phyloP scores from a whole-genome alignment of 2,113 vertebrate species.

The Aix galericulata region DNA sequence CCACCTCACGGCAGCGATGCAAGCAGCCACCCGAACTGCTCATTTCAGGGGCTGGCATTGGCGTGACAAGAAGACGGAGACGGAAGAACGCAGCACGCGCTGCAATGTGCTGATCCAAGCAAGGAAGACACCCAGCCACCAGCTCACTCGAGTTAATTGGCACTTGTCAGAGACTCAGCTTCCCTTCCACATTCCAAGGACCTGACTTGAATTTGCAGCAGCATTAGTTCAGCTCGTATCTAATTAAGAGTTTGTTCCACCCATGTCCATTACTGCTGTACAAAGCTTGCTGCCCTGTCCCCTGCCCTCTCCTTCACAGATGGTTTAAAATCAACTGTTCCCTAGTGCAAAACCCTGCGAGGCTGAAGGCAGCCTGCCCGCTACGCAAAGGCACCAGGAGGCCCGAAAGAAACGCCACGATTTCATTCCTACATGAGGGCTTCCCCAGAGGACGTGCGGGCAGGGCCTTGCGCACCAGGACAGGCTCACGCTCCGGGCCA shows the following conservation, averaged over 20 bases:
- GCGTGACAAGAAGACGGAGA: fast-evolving
- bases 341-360: fast-evolving
- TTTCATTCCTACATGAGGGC: fast-evolving
- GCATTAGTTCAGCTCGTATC: neutral
- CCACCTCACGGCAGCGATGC: neutral
- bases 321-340: neutral
- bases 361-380: neutral
- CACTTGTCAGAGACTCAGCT: neutral
- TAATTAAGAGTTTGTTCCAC: constrained; percentile 45
- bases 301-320: neutral
- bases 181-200: constrained; percentile 19
- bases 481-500: fast-evolving
- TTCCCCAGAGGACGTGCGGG: fast-evolving
- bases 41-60: neutral
- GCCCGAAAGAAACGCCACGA: fast-evolving
- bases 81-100: fast-evolving
- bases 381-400: fast-evolving
- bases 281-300: neutral
- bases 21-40: neutral
- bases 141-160: neutral
- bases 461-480: fast-evolving
- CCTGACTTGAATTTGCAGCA: constrained; percentile 29
- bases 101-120: neutral
- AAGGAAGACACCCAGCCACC: neutral
- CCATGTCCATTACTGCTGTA: neutral